Evolutionary conservation across 2,113 vertebrate genomes (phyloP).

Genomic region (Perca fluviatilis): DNA sequence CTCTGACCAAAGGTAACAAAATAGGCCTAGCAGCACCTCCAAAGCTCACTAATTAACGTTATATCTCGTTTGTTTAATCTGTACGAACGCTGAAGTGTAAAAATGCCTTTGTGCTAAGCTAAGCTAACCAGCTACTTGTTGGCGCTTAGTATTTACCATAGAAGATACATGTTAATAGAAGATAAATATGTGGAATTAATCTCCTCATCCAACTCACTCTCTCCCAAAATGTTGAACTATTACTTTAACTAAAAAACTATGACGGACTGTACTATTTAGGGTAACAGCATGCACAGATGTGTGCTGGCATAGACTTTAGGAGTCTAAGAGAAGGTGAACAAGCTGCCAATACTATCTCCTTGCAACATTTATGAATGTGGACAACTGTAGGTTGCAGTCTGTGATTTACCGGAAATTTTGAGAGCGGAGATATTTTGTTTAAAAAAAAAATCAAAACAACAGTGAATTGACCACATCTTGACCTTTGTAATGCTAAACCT

Average conservation of each 20-base stretch:
- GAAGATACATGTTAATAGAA: no score
- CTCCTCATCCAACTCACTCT: neutral
- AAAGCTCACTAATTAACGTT: neutral
- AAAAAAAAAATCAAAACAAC: neutral
- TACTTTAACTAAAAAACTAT: neutral
- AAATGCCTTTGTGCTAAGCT: neutral
- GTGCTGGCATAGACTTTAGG: neutral
- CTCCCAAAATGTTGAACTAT: neutral
- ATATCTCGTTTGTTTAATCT: neutral
- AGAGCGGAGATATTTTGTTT: neutral
- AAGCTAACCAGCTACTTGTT: neutral
- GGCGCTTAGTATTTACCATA: no score
- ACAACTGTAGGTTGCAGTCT: neutral
- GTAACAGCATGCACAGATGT: neutral
- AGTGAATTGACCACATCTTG: conserved; percentile 34
- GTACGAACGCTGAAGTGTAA: neutral
- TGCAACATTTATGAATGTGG: neutral
- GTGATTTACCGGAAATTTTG: neutral
- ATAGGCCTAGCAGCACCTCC: neutral
- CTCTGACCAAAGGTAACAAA: neutral
- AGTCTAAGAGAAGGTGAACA: neutral
- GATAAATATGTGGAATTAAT: neutral
- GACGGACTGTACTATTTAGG: neutral
- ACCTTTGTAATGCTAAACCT: conserved; percentile 61
- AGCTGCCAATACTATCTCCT: neutral